A percentile compares a stretch with the other conserved stretches of the same genome.
Evolutionary conservation across 1,140 invertebrate genomes (phyloP).

Genomic region (Tyrophagus putrescentiae): DNA sequence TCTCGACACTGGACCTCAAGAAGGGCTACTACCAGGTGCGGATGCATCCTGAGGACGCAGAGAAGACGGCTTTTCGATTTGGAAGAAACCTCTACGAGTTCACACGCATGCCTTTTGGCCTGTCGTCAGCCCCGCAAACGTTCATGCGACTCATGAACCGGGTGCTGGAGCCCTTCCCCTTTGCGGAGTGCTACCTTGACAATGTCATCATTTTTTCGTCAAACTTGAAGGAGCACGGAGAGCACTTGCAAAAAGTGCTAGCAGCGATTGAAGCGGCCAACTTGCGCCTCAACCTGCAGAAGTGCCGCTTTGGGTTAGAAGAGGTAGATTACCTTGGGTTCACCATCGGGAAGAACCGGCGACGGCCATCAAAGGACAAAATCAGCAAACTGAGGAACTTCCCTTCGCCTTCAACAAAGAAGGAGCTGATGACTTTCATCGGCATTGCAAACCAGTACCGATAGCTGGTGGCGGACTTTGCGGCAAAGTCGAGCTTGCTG

Average conservation of each 20-base stretch:
- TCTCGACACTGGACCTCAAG: not conserved
- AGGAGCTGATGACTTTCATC: constrained; percentile 23
- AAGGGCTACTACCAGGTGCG: not conserved
- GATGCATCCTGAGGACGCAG: not conserved
- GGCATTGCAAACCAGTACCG: constrained; percentile 21
- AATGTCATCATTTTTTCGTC: not conserved
- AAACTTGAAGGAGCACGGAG: not conserved
- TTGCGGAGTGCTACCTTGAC: too few species aligned
- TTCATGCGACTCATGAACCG: not conserved
- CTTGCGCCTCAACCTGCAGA: constrained; percentile 29
- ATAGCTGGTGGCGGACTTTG: constrained; percentile 20
- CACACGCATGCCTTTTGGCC: constrained; percentile 29
- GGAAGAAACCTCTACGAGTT: constrained; percentile 28
- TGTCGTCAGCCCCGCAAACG: constrained; percentile 23
- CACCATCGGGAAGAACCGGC: not conserved
- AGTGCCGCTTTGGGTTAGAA: constrained; percentile 32
- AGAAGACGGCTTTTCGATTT: constrained; percentile 23
- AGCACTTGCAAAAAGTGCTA: constrained; percentile 20
- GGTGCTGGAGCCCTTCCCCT: not conserved
- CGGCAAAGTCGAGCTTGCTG: not conserved
- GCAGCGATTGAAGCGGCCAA: constrained; percentile 11
- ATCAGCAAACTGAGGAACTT: not conserved
- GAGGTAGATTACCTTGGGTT: constrained; percentile 32
- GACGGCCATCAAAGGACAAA: not conserved
- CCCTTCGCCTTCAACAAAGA: not conserved